Evolutionary conservation across 2,113 vertebrate genomes (phyloP).

Genomic region (Jaculus jaculus): DNA sequence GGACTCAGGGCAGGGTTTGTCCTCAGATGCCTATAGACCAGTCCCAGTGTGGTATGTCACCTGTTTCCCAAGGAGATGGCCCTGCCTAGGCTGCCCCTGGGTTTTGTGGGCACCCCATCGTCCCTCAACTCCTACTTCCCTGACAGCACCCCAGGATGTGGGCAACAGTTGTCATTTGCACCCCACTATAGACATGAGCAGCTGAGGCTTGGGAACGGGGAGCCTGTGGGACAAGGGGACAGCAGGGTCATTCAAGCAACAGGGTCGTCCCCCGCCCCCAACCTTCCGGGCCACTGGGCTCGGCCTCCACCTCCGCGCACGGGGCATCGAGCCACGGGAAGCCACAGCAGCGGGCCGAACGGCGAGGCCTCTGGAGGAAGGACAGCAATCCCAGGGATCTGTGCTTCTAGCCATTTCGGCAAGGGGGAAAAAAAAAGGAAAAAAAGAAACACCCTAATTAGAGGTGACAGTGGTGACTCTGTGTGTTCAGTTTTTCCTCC

Average conservation of each 20-base stretch:
- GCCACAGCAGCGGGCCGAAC: constrained; percentile 50
- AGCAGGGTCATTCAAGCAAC: not conserved
- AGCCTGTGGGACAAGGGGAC: not conserved
- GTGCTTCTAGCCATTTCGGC: constrained; percentile 75
- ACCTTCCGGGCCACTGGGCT: not conserved
- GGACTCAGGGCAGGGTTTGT: too few relatives aligned
- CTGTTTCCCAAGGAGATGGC: not conserved
- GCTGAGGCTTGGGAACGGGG: not conserved
- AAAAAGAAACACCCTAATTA: constrained; percentile 73
- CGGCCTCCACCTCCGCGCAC: not conserved
- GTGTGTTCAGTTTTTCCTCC: constrained; percentile 74
- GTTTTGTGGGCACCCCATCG: not conserved
- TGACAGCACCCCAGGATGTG: not conserved
- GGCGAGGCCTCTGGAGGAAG: constrained; percentile 65
- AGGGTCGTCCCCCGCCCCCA: not conserved
- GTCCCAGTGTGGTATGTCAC: too few relatives aligned
- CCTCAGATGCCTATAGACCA: too few relatives aligned
- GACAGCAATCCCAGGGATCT: constrained; percentile 70
- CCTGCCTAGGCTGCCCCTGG: not conserved
- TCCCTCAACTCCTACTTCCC: not conserved
- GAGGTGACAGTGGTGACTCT: constrained; percentile 83
- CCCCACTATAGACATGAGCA: not conserved
- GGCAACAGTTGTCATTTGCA: not conserved
- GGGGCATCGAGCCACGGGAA: not conserved
- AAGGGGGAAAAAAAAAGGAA: not conserved